phyloP scores from a whole-genome alignment of 1,140 invertebrate genomes.

The Meteorus sp. region DNA sequence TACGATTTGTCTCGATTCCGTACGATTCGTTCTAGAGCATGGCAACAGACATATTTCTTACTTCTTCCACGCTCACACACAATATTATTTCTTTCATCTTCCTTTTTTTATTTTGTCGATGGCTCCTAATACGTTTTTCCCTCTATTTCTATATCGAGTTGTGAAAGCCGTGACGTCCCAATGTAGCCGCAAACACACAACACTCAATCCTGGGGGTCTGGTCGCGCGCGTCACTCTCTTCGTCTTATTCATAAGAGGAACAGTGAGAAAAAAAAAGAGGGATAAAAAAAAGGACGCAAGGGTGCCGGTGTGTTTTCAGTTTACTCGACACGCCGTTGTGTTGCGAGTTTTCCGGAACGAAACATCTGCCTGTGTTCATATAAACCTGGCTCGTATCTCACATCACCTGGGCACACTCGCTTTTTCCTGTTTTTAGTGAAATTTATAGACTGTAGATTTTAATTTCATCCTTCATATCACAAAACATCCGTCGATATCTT shows the following conservation, averaged over 20 bases:
- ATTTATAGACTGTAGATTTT: too few species aligned
- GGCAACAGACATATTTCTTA: neutral
- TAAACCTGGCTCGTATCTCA: neutral
- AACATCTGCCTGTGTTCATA: slow-evolving; percentile 15
- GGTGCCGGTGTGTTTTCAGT: slow-evolving; percentile 5
- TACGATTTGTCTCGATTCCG: slow-evolving; percentile 9
- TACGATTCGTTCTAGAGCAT: slow-evolving; percentile 13
- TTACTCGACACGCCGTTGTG: neutral
- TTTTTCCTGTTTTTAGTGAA: slow-evolving; percentile 23
- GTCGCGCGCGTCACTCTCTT: too few species aligned
- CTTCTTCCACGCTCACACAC: too few species aligned
- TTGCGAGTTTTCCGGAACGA: neutral
- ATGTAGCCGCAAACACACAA: neutral
- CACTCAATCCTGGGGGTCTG: neutral
- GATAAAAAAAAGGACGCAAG: slow-evolving; percentile 11
- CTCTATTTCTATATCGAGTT: neutral
- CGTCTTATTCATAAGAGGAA: slow-evolving; percentile 6
- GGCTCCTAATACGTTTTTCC: neutral
- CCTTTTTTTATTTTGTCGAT: too few species aligned
- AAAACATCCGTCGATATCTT: too few species aligned
- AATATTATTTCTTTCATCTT: neutral
- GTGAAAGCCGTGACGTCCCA: slow-evolving; percentile 2
- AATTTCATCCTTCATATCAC: too few species aligned
- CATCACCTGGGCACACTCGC: slow-evolving; percentile 22
- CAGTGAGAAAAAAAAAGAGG: slow-evolving; percentile 4